These are phyloP conservation scores for Caprella mutica DNA, from an alignment of 2,888 invertebrate species.

Conservation along the genomic window DNA sequence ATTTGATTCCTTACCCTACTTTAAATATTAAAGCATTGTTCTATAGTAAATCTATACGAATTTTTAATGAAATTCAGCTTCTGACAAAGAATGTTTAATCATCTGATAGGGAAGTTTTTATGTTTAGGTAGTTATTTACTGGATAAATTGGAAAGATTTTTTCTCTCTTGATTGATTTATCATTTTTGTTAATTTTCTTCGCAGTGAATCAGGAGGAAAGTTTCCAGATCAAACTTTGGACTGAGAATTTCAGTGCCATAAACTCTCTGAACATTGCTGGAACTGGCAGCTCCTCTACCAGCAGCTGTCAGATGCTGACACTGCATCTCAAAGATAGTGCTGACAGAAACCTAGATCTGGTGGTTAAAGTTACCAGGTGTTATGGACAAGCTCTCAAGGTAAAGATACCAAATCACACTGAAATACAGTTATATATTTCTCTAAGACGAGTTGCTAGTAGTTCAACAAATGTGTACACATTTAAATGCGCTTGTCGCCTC, in stretches of 20 bases:
- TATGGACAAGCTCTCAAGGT: constrained; percentile 49
- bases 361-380: constrained; percentile 52
- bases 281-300: constrained; percentile 21
- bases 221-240: constrained; percentile 25
- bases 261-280: constrained; percentile 22
- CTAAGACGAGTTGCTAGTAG: not conserved
- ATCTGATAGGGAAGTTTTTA: no score
- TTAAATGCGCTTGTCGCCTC: no score
- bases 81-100: no score
- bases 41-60: no score
- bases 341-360: constrained; percentile 61
- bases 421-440: not conserved
- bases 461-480: no score
- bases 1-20: no score
- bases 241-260: constrained; percentile 27
- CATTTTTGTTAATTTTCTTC: not conserved
- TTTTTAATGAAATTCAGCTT: no score
- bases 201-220: constrained; percentile 27
- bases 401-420: constrained; percentile 37
- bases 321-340: constrained; percentile 63
- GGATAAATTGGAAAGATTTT: no score
- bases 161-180: no score
- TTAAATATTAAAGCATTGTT: no score
- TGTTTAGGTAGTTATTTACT: no score
- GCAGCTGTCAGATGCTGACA: constrained; percentile 38